These are phyloP conservation scores for Caenorhabditis sp. DNA, from an alignment of 2,888 invertebrate species.

Conservation along the genomic window DNA sequence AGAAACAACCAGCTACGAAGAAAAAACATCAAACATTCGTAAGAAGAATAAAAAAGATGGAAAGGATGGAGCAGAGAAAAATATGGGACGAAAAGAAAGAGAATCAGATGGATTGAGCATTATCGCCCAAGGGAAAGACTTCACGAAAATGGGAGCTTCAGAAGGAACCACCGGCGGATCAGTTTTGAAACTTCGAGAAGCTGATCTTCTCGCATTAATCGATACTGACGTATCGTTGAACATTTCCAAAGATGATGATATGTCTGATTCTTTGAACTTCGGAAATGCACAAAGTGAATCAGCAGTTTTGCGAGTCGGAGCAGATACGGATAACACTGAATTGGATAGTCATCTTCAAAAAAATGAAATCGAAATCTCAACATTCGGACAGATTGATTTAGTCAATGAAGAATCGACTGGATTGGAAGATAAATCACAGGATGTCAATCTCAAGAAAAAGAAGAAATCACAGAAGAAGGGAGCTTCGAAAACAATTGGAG, in stretches of 20 bases:
- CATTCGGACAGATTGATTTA: conserved; percentile 27
- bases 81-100: background rate
- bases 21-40: conserved; percentile 17
- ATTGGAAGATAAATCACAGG: conserved; percentile 9
- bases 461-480: conserved; percentile 8
- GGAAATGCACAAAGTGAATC: too few relatives aligned
- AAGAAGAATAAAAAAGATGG: conserved; percentile 12
- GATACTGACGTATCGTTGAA: too few relatives aligned
- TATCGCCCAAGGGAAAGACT: background rate
- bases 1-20: conserved; percentile 10
- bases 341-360: conserved; percentile 22
- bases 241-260: too few relatives aligned
- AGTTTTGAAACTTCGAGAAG: too few relatives aligned
- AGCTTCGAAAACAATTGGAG: conserved; percentile 6
- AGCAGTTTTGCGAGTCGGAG: conserved; percentile 24
- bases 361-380: conserved; percentile 26
- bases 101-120: conserved; percentile 9
- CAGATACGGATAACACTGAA: background rate
- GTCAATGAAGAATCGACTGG: conserved; percentile 17
- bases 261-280: too few relatives aligned
- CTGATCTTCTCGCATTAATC: too few relatives aligned
- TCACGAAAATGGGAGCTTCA: too few relatives aligned
- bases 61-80: background rate
- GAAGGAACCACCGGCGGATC: too few relatives aligned
- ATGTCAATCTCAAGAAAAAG: conserved; percentile 8